Percentiles rank a stretch among this genome's conserved stretches.
These are phyloP conservation scores for Trachops cirrhosus DNA, from an alignment of 2,797 vertebrate species.

Conservation along the genomic window DNA sequence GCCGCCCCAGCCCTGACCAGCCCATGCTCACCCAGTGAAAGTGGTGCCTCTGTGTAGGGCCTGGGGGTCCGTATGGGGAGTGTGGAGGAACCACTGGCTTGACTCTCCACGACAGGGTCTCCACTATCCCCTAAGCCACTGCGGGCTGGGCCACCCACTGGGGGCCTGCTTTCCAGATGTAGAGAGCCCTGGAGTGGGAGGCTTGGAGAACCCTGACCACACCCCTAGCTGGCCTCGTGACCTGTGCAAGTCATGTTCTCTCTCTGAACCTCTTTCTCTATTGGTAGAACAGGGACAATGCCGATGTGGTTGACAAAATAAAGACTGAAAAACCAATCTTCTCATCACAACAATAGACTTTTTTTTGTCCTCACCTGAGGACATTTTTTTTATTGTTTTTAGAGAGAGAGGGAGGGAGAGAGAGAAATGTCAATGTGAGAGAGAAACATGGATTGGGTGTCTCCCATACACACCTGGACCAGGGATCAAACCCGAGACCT, in stretches of 20 bases:
- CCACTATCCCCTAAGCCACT: background rate
- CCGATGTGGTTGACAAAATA: background rate
- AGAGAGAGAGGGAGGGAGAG: background rate
- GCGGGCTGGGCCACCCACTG: accelerated
- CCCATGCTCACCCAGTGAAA: background rate
- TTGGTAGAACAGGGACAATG: background rate
- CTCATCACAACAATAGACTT: background rate
- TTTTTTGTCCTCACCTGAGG: background rate
- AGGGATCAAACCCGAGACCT: too few relatives aligned
- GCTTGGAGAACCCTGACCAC: background rate
- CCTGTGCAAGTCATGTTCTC: accelerated
- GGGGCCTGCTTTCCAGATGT: background rate
- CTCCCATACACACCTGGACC: too few relatives aligned
- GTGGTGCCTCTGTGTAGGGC: background rate
- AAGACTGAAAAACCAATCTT: background rate
- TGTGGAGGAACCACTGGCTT: background rate
- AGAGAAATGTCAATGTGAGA: background rate
- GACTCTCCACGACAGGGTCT: background rate
- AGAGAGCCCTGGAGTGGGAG: background rate
- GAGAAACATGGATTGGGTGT: background rate
- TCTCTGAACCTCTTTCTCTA: background rate
- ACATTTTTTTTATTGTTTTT: background rate
- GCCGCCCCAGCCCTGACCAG: background rate
- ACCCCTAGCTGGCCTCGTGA: background rate
- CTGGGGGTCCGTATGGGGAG: background rate